Evolutionary conservation across 37 sponge, comb jelly and placozoan species (phyloP), one percentile per base, ranked within the genome.

Genomic region (Halisarca cf. caerulea): DNA sequence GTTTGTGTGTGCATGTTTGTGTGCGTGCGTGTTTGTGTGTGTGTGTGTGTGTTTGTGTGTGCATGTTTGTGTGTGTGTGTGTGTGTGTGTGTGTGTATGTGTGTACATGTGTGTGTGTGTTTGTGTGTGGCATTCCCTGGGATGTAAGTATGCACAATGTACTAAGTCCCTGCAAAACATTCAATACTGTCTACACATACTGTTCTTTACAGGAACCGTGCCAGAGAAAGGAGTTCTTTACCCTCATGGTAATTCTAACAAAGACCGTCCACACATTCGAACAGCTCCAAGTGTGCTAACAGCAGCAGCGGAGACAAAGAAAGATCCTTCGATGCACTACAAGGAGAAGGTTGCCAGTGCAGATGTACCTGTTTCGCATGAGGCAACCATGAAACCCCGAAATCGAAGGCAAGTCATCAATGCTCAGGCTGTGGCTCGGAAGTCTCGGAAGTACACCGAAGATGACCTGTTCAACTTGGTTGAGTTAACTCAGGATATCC

Each of bases 211-310:
- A 68, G 69, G 69, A 27, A 68, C 69, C 17, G 69, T 68, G 28
- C 69, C 69, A 68, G 69, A 68, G 69, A 68, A 68, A 34, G 69
- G 69, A 32, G 28, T 68, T 32, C 28, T 68, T 6, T 68, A 68
- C 28, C 69, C 69, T 17, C 69, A 68, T 30, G 69, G 69, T 17
- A 68, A 68, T 68, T 27, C 69, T 1, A 68, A 68, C 17, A 68
- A 4, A 1, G 28, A 4, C 33, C 25, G 30, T 62, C 69, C 69
- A 68, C 4, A 68, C 35, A 30, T 68, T 18, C n/a, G 69, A 68
- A 68, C 69, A 30, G 69, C 69, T 32, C 69, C 69, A 30, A 68
- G 69, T 68, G 69, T 68, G 69, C 32, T 68, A 68, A 68, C n/a
- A 30, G 69, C n/a, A 34, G 69, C 69, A 68, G 69, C 35, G 28